Conservation (phyloP, 2,888 invertebrate genomes). For the Urechis unicinctus region DNA sequence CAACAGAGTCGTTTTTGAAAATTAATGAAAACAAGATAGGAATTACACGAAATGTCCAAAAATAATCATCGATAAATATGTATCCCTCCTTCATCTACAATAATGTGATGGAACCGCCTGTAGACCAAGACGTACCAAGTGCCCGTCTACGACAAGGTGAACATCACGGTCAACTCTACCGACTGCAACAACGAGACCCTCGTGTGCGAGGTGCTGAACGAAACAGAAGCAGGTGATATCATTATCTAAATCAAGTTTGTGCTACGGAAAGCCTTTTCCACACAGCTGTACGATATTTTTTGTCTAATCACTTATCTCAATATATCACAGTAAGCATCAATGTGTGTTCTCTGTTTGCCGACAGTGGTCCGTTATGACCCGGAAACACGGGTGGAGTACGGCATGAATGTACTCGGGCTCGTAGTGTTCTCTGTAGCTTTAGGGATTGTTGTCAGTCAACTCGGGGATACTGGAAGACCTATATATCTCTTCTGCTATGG, state of each 20-base stretch:
- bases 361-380: slow-evolving; percentile 24
- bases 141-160: too few relatives aligned
- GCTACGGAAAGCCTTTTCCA: too few relatives aligned
- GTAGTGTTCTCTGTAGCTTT: slow-evolving; percentile 59
- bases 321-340: too few relatives aligned
- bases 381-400: slow-evolving; percentile 25
- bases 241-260: too few relatives aligned
- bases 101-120: background rate
- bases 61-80: too few relatives aligned
- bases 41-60: too few relatives aligned
- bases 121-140: too few relatives aligned
- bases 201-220: background rate
- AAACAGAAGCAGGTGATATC: background rate
- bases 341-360: too few relatives aligned
- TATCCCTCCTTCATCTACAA: background rate
- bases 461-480: slow-evolving; percentile 76
- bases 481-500: slow-evolving; percentile 78
- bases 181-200: background rate
- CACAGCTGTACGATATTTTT: too few relatives aligned
- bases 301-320: too few relatives aligned
- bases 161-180: background rate
- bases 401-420: slow-evolving; percentile 54
- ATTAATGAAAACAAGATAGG: background rate
- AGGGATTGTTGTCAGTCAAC: slow-evolving; percentile 82
- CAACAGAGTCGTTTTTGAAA: background rate